Conservation (phyloP, 1,140 invertebrate genomes). For the Lepidurus packardi region DNA sequence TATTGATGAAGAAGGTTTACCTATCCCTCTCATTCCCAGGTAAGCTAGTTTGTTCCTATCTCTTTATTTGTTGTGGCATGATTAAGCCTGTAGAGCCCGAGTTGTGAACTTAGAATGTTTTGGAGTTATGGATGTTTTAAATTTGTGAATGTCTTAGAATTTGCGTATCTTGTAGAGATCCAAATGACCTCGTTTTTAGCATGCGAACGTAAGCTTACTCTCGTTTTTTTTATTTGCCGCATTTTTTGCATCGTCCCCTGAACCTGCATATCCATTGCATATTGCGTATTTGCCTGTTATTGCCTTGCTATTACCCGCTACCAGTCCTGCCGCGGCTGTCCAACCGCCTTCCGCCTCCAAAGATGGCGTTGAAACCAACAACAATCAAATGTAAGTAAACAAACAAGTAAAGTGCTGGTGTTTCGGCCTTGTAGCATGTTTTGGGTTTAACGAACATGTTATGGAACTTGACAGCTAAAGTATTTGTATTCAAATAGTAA, state of each 20-base stretch:
- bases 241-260: slow-evolving; percentile 24
- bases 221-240: no score
- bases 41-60: slow-evolving; percentile 38
- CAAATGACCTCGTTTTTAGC: no score
- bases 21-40: slow-evolving; percentile 50
- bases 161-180: no score
- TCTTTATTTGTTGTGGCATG: background rate
- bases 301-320: slow-evolving; percentile 35
- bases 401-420: background rate
- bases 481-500: background rate
- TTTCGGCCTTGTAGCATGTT: background rate
- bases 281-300: slow-evolving; percentile 34
- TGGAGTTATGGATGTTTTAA: no score
- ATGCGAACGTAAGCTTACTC: no score
- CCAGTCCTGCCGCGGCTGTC: slow-evolving; percentile 34
- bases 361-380: slow-evolving; percentile 42
- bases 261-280: slow-evolving; percentile 23
- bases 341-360: slow-evolving; percentile 40
- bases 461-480: background rate
- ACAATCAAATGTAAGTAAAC: slow-evolving; percentile 42
- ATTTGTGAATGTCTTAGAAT: no score
- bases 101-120: no score
- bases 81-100: slow-evolving; percentile 18
- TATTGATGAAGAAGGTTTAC: slow-evolving; percentile 48
- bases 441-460: slow-evolving; percentile 13